Evolutionary conservation across 2,888 invertebrate genomes (phyloP), one percentile per base, ranked within the genome.

Genomic region (Macrostomum cliftonense): DNA sequence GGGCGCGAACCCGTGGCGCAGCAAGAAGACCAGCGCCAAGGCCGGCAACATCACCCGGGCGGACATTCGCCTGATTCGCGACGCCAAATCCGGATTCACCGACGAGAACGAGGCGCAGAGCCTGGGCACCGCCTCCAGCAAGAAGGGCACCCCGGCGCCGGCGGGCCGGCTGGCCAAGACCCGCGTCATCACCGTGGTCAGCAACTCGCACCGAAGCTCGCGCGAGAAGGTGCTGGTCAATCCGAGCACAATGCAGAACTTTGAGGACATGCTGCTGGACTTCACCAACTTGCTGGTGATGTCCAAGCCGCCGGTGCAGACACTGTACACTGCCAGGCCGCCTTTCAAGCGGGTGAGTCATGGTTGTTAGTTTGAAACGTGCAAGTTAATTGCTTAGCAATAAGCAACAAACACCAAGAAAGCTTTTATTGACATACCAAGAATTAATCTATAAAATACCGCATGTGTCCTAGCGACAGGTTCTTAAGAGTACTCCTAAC

Each of bases 231-330:
- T 91, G 45, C 74, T 91, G 57, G 74, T 91, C 54, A 91, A 91
- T 67, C 77, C 89, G 59, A 79, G 85, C 55, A 89, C 89, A 16
- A 81, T 83, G 36, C 88, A 89, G 63, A 85, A 86, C 0, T 91
- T 88, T 65, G 89, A 89, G 71, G 88, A 89, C 65, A 85, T 91
- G 37, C 74, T 91, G 50, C 82, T 82, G 67, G 89, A 91, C 71
- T 76, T 91, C 12, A 53, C 54, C 1, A 56, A 56, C 45, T 56
- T 62, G 54, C 52, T 59, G 12, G 49, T 56, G 16, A 55, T 63
- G 49, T 47, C 49, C 11, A 42, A 52, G 36, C 61, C 59, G n/a
- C 63, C 64, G 62, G 88, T 88, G 43, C 83, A 85, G 73, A 85
- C 88, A 43, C 75, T 91, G 81, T 87, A 83, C 72, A 88, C 89